A percentile compares a stretch with the other conserved stretches of the same genome.
phyloP scores from a whole-genome alignment of 2,113 vertebrate species.

The Caloenas nicobarica region DNA sequence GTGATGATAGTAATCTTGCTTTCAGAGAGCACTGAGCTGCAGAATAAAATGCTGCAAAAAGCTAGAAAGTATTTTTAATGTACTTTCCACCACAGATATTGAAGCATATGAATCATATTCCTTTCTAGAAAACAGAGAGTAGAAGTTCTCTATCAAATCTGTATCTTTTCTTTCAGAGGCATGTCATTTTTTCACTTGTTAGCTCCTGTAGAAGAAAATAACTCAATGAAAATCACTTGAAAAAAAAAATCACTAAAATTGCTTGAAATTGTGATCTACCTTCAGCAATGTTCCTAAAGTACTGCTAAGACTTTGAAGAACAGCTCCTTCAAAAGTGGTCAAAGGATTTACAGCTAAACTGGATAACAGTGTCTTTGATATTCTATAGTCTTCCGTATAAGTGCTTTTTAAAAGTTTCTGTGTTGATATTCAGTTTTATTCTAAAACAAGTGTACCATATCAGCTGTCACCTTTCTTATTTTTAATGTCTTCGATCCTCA shows the following conservation, averaged over 20 bases:
- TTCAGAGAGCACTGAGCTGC: not conserved
- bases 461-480: not conserved
- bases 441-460: not conserved
- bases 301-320: not conserved
- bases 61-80: not conserved
- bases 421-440: not conserved
- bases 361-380: not conserved
- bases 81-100: not conserved
- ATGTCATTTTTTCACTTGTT: not conserved
- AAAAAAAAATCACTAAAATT: not conserved
- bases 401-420: not conserved
- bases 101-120: not conserved
- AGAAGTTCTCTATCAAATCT: not conserved
- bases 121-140: not conserved
- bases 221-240: not conserved
- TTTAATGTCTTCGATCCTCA: not conserved
- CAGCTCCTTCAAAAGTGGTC: not conserved
- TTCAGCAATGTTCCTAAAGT: not conserved
- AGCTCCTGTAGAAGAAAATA: not conserved
- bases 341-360: not conserved
- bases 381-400: not conserved
- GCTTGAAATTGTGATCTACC: not conserved
- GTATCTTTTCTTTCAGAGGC: not conserved
- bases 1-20: not conserved
- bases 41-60: not conserved